Conservation (phyloP, 2,113 vertebrate species). For the Dasypus novemcinctus region DNA sequence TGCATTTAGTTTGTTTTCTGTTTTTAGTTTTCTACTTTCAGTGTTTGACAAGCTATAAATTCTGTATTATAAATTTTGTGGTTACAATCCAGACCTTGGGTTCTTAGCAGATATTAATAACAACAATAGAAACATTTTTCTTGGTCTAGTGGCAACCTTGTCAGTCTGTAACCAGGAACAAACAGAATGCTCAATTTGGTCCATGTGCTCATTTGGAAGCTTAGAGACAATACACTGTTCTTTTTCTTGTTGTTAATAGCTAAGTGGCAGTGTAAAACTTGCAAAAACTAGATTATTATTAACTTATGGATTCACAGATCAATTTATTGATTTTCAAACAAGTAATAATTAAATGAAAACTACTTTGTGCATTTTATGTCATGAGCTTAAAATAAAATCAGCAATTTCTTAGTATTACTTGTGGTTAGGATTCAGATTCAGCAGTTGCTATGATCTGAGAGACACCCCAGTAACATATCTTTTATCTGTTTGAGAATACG, state of each 20-base stretch:
- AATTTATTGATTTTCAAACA: slow-evolving; percentile 30
- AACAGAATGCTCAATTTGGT: slow-evolving; percentile 60
- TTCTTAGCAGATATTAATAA: slow-evolving; percentile 76
- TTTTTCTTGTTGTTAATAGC: slow-evolving; percentile 40
- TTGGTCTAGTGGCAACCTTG: slow-evolving; percentile 63
- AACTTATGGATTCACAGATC: background rate
- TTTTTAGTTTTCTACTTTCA: slow-evolving; percentile 68
- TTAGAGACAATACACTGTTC: slow-evolving; percentile 48
- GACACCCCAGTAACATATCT: background rate
- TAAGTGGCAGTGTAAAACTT: background rate
- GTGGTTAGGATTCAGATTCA: slow-evolving; percentile 63
- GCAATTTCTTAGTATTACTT: slow-evolving; percentile 68
- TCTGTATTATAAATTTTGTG: slow-evolving; percentile 73
- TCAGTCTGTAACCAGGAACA: slow-evolving; percentile 63
- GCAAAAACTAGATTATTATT: slow-evolving; percentile 6
- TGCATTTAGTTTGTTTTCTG: slow-evolving; percentile 40
- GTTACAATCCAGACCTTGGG: slow-evolving; percentile 50
- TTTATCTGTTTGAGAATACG: background rate
- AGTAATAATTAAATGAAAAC: background rate
- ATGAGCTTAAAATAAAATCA: background rate
- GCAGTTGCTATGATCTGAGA: slow-evolving; percentile 72
- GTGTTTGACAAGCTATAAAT: slow-evolving; percentile 75
- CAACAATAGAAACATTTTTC: slow-evolving; percentile 70
- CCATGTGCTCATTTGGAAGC: slow-evolving; percentile 43
- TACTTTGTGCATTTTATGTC: background rate